phyloP scores from a whole-genome alignment of 2,113 vertebrate species.

The Vireo altiloquus region DNA sequence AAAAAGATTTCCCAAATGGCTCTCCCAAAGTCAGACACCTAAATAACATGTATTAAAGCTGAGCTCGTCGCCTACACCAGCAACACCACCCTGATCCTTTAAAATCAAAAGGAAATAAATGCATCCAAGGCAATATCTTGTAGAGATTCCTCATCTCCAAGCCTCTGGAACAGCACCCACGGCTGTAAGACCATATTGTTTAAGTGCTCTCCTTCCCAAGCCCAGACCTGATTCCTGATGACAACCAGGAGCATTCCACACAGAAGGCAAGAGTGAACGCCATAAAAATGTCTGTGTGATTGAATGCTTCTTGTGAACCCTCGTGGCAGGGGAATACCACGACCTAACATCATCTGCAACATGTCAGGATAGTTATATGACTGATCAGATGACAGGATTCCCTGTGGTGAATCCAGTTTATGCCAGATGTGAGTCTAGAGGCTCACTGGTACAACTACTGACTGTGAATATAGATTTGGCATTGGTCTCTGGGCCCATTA shows the following conservation, averaged over 20 bases:
- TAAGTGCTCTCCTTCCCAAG: not conserved
- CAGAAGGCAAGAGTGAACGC: not conserved
- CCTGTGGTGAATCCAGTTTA: not conserved
- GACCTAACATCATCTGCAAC: not conserved
- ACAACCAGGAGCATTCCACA: not conserved
- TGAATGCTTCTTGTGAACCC: not conserved
- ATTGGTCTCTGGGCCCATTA: not conserved
- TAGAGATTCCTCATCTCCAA: not conserved
- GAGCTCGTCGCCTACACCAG: not conserved
- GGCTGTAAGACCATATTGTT: not conserved
- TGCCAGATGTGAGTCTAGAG: not conserved
- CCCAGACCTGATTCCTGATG: not conserved
- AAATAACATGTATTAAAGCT: not conserved
- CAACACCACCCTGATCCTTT: not conserved
- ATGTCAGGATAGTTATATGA: not conserved
- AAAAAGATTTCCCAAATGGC: not conserved
- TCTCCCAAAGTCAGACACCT: not conserved
- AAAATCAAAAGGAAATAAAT: not conserved
- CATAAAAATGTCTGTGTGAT: not conserved
- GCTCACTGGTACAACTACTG: not conserved
- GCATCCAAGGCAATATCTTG: not conserved
- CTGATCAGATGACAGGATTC: not conserved
- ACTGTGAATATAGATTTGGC: not conserved
- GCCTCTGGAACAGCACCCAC: not conserved
- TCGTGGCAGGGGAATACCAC: not conserved